Percentiles rank a stretch among this genome's conserved stretches.
Evolutionary conservation across 2,888 invertebrate genomes (phyloP).

Genomic region (Ramazzottius varieornatus): DNA sequence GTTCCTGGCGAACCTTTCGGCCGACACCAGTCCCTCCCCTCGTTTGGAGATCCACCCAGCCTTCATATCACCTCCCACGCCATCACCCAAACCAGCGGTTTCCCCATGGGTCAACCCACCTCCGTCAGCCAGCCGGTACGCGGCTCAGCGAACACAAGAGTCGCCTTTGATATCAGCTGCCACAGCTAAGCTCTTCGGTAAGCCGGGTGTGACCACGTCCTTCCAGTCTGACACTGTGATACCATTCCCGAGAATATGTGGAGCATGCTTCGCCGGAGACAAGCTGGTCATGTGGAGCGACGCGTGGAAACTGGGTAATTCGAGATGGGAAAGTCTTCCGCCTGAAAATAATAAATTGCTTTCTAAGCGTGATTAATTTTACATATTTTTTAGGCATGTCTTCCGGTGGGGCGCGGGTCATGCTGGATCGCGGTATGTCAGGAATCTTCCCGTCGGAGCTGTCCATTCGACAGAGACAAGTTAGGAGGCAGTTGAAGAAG

Average conservation of each 20-base stretch:
- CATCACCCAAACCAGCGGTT: background rate
- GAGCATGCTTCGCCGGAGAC: slow-evolving; percentile 62
- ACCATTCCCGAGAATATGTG: slow-evolving; percentile 76
- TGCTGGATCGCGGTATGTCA: background rate
- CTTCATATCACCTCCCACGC: background rate
- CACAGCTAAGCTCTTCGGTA: background rate
- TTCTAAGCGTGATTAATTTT: no score
- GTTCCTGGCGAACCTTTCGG: background rate
- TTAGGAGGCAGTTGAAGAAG: background rate
- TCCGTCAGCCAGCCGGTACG: background rate
- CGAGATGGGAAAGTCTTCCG: no score
- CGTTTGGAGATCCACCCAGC: background rate
- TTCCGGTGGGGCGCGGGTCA: background rate
- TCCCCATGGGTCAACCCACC: no score
- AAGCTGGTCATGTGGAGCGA: background rate
- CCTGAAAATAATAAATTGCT: no score
- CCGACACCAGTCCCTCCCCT: background rate
- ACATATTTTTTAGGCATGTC: no score
- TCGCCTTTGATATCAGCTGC: background rate
- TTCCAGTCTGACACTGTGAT: slow-evolving; percentile 36
- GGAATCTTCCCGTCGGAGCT: background rate
- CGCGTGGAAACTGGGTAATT: background rate
- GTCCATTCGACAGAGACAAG: background rate
- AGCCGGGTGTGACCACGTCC: background rate
- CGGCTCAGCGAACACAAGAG: background rate